Evolutionary conservation across 2,888 invertebrate species (phyloP), one percentile per base, ranked within the genome.

Genomic region (Hypomecis punctinalis): DNA sequence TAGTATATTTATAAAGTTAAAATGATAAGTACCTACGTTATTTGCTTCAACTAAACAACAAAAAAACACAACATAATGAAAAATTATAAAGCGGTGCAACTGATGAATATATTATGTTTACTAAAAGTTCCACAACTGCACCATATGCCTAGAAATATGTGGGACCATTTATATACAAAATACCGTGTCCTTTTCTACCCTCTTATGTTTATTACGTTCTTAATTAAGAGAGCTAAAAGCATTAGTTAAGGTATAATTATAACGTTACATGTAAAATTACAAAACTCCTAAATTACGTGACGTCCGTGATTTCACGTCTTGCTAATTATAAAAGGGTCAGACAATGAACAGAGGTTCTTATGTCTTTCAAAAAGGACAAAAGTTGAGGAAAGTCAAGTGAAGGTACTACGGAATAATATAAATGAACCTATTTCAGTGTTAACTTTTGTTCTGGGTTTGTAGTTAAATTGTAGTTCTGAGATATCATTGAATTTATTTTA

Each of bases 211-310:
- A 55, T 58, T 54, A 53, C 37, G 9, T 45, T 40, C 8, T 36
- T 63, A 63, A 63, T 63, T 58, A 55, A 43, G 42, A 57, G 36
- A 43, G 39, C 37, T 53, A 51, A 62, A 48, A 49, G 40, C 60
- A 53, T 53, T 52, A 52, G 40, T 42, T 49, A 48, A 43, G 37
- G 11, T 45, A 45, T 23, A 51, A 56, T 37, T 48, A 43, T n/a
- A n/a, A 49, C 11, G 49, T 56, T 36, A 33, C 11, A n/a, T 33
- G 42, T 9, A 43, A 54, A 48, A 39, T 54, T 39, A n/a, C 42
- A 43, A 36, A 54, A 54, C 54, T 35, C 43, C 53, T 35, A 6
- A 40, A 52, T 11, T 43, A 54, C 7, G 42, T n/a, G 42, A 36
- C 35, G 43, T 43, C 52, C 52, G 40, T 36, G 13, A 51, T 45